Evolutionary conservation across 2,113 vertebrate species (phyloP).

Genomic region (Forbesichthys papilliferus): DNA sequence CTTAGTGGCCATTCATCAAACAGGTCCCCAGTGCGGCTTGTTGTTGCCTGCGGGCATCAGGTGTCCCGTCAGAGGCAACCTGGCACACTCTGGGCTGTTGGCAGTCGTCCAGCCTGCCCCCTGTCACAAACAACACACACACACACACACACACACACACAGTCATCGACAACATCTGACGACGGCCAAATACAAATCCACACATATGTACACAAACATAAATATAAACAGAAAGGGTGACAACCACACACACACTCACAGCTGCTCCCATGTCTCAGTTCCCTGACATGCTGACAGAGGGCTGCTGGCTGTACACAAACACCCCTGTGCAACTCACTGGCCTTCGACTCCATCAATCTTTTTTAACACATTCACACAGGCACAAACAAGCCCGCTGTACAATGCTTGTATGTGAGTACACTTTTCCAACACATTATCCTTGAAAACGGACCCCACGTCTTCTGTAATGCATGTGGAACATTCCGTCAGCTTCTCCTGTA

Average conservation of each 20-base stretch:
- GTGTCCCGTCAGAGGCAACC: slow-evolving; percentile 65
- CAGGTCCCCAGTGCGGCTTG: slow-evolving; percentile 47
- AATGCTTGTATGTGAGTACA: background rate
- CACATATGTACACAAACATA: background rate
- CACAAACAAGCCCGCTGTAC: slow-evolving; percentile 9
- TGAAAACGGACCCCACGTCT: too few relatives aligned
- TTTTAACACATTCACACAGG: slow-evolving; percentile 23
- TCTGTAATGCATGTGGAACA: too few relatives aligned
- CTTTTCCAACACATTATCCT: too few relatives aligned
- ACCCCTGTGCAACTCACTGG: slow-evolving; percentile 45
- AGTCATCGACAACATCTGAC: too few relatives aligned
- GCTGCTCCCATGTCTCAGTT: slow-evolving; percentile 59
- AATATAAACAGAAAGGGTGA: background rate
- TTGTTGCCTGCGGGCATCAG: slow-evolving; percentile 64
- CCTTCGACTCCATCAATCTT: slow-evolving; percentile 59
- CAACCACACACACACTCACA: slow-evolving; percentile 34
- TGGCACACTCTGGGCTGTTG: slow-evolving; percentile 52
- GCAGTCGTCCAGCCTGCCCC: slow-evolving; percentile 53
- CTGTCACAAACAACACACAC: slow-evolving; percentile 39
- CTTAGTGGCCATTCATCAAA: slow-evolving; percentile 44
- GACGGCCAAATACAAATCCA: background rate
- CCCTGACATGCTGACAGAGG: slow-evolving; percentile 69
- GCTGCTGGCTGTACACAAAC: slow-evolving; percentile 62
- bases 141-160: slow-evolving; percentile 3
- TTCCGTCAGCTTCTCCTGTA: too few relatives aligned